Evolutionary conservation across 2,888 invertebrate genomes (phyloP), one percentile per base, ranked within the genome.

Genomic region (Habrosyne pyritoides): DNA sequence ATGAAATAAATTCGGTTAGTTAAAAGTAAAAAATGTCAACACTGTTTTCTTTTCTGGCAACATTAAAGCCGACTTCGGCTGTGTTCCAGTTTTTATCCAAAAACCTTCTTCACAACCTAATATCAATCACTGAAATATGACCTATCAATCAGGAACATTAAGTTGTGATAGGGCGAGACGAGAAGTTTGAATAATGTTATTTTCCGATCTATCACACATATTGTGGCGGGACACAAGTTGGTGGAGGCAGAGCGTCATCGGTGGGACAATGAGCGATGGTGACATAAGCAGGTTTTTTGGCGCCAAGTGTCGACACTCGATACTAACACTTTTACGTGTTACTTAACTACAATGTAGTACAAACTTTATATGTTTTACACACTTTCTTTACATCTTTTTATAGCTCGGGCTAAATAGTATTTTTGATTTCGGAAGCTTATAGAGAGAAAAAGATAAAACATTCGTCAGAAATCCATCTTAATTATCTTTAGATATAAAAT

Each of bases 141-240:
- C 30, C 30, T 50, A 28, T 28, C 30, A 50, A 21, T 30, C 50
- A 30, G 50, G 7, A 24, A 21, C 28, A 14, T 42, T 18, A 30
- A 30, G 28, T 50, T 21, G 18, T 14, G 48, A 49, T 49, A 14
- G 48, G 22, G 10, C 18, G 49, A 49, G 36, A 36, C 8, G 18
- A 14, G 8, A 61, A 55, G 66, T 74, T 65, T 69, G 58, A 71
- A 75, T 79, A 79, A 80, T 81, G 80, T 77, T 78, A 74, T 81
- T 77, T 83, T 68, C 74, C 75, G 79, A 85, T 84, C 82, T 79
- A 83, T 85, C 84, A 84, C 61, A 55, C 57, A 61, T 66, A 68
- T 73, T 79, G 72, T 67, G 55, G 59, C 64, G 54, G 30, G 57
- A 57, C 59, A 61, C 67, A 55, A 55, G 56, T 58, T 54, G 62